Conservation (phyloP, 2,113 vertebrate genomes). For the Grallaria varia region DNA sequence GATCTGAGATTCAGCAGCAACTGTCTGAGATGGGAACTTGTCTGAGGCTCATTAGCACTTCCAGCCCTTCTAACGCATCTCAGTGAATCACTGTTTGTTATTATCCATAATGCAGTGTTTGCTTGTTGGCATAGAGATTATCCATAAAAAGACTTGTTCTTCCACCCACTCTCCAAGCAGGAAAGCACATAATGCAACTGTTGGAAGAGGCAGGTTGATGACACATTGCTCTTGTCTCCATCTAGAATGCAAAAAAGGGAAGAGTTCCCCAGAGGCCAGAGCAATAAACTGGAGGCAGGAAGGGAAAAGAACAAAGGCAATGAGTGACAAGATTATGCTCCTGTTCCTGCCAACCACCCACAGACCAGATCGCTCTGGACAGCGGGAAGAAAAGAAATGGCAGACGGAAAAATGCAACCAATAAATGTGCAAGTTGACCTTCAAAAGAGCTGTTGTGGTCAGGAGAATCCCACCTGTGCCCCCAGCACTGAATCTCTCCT, state of each 20-base stretch:
- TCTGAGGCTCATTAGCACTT: background rate
- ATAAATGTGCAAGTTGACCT: background rate
- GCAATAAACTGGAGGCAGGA: background rate
- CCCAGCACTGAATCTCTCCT: background rate
- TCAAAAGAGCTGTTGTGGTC: background rate
- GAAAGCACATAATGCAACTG: background rate
- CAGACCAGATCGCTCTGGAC: background rate
- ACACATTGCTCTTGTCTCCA: constrained; percentile 1
- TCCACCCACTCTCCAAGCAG: constrained; percentile 10
- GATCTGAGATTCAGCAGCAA: background rate
- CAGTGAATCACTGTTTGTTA: constrained; percentile 7
- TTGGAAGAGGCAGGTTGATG: constrained; percentile 13
- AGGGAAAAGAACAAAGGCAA: background rate
- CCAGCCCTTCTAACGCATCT: background rate
- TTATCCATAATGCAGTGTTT: background rate
- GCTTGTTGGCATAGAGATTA: constrained; percentile 31
- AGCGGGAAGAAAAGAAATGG: background rate
- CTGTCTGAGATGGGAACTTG: background rate
- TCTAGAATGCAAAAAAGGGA: background rate
- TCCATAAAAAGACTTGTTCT: background rate
- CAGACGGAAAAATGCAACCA: background rate
- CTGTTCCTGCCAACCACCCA: background rate
- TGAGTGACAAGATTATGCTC: background rate
- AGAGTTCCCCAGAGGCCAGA: background rate
- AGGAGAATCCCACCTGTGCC: background rate